phyloP scores from a whole-genome alignment of 2,888 invertebrate genomes.

The Empis livida region DNA sequence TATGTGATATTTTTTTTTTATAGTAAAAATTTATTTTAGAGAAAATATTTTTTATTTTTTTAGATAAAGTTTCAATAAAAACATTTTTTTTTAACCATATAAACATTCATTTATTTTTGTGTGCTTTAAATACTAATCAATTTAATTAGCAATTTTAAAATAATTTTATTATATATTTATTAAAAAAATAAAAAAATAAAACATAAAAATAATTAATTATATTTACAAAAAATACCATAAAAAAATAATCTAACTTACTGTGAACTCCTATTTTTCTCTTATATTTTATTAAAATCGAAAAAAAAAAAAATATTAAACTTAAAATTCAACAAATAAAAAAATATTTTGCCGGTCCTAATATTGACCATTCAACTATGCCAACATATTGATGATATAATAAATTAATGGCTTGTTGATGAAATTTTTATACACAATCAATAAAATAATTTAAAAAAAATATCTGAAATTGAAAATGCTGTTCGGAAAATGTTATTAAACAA shows the following conservation, averaged over 20 bases:
- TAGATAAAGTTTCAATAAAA: too few relatives aligned
- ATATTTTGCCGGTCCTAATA: slow-evolving; percentile 14
- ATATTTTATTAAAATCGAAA: slow-evolving; percentile 19
- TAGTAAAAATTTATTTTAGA: too few relatives aligned
- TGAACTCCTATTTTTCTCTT: slow-evolving; percentile 32
- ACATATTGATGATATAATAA: too few relatives aligned
- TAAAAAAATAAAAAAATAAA: slow-evolving; percentile 12
- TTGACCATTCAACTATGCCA: too few relatives aligned
- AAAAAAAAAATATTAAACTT: slow-evolving; percentile 13
- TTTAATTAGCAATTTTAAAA: not conserved
- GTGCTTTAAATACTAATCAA: not conserved
- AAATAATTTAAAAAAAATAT: too few relatives aligned
- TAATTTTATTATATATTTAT: slow-evolving; percentile 2
- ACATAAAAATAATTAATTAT: not conserved
- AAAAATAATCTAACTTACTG: slow-evolving; percentile 35
- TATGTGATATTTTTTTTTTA: too few relatives aligned
- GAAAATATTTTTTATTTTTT: too few relatives aligned
- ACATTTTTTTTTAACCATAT: not conserved
- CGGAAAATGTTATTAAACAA: not conserved
- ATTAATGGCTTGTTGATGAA: too few relatives aligned
- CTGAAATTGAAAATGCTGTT: too few relatives aligned
- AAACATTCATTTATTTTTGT: not conserved
- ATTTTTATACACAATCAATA: too few relatives aligned
- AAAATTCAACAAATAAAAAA: slow-evolving; percentile 9
- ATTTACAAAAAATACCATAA: slow-evolving; percentile 9